phyloP scores from a whole-genome alignment of 1,140 invertebrate species.

The Drosophila nigrodunni region DNA sequence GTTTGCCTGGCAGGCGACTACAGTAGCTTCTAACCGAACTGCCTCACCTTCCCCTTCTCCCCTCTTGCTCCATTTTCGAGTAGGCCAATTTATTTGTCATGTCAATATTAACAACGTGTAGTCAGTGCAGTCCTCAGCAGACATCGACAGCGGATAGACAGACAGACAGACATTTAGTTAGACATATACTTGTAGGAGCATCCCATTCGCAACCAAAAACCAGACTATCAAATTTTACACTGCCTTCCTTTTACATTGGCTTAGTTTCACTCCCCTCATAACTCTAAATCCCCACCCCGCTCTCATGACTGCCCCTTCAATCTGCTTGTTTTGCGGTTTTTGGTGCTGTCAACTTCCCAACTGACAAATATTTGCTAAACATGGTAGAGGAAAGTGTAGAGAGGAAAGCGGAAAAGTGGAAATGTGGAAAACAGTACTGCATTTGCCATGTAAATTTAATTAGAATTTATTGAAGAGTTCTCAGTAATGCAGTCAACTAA shows the following conservation, averaged over 20 bases:
- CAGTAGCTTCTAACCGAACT: slow-evolving; percentile 46
- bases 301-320: neutral
- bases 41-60: neutral
- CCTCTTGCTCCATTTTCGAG: neutral
- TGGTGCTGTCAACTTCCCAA: slow-evolving; percentile 70
- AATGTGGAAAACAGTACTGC: slow-evolving; percentile 4
- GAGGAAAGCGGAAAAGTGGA: slow-evolving; percentile 6
- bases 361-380: slow-evolving; percentile 75
- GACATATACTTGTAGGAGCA: neutral
- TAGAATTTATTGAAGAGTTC: slow-evolving; percentile 62
- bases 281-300: neutral
- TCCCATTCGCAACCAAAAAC: slow-evolving; percentile 46
- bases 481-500: slow-evolving; percentile 66
- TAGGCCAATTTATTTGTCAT: slow-evolving; percentile 82
- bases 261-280: neutral
- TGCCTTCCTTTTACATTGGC: slow-evolving; percentile 45
- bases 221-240: slow-evolving; percentile 48
- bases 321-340: slow-evolving; percentile 62
- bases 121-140: slow-evolving; percentile 39
- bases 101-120: slow-evolving; percentile 75
- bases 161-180: slow-evolving; percentile 6
- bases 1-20: slow-evolving; percentile 70
- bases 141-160: slow-evolving; percentile 14
- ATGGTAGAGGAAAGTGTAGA: slow-evolving; percentile 37
- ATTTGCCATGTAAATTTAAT: slow-evolving; percentile 71